Conservation (phyloP, 2,113 vertebrate genomes). For the Cacatua alba region DNA sequence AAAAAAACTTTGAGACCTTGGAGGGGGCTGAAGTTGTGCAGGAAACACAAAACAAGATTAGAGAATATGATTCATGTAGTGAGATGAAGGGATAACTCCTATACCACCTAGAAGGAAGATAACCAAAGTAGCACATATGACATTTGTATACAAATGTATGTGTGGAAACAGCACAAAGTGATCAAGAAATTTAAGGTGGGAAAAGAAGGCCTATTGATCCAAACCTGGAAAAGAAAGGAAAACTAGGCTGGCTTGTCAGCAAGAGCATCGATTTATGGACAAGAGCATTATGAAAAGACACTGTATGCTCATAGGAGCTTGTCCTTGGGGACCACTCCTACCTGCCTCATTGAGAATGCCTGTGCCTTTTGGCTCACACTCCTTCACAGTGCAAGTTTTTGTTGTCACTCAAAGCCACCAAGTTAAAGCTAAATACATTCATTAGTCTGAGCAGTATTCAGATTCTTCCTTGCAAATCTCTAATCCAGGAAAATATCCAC, state of each 20-base stretch:
- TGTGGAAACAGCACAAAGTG: neutral
- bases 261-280: neutral
- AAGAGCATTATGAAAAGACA: neutral
- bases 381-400: neutral
- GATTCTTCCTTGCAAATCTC: neutral
- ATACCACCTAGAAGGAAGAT: neutral
- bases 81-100: neutral
- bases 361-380: rapidly evolving
- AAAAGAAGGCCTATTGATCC: neutral
- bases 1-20: neutral
- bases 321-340: rapidly evolving
- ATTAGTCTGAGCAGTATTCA: neutral
- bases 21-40: neutral
- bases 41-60: neutral
- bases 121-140: neutral
- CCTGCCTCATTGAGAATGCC: rapidly evolving
- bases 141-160: neutral
- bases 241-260: neutral
- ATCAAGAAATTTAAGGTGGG: neutral
- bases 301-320: neutral
- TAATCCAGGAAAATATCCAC: neutral
- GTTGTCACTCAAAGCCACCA: neutral
- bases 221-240: neutral
- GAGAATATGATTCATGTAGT: neutral
- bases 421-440: neutral